A percentile compares a stretch with the other conserved stretches of the same genome.
Conservation (phyloP, 2,888 invertebrate species). For the Alloplasta piceator region DNA sequence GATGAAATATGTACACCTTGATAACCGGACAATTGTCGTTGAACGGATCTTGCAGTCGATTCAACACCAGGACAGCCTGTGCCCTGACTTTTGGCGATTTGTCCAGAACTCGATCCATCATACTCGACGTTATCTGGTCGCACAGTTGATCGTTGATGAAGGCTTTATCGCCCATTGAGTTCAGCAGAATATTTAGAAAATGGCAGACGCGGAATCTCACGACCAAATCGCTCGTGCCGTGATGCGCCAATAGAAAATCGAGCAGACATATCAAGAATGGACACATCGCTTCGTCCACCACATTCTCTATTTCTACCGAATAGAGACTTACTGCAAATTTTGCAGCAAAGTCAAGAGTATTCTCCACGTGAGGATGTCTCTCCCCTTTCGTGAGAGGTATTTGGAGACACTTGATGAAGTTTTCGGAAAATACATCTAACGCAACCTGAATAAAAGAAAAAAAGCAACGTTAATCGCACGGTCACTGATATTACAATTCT, state of each 20-base stretch:
- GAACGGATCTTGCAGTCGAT: constrained; percentile 91
- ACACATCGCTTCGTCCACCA: constrained; percentile 83
- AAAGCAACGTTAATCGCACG: too few relatives aligned
- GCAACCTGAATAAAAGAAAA: constrained; percentile 81
- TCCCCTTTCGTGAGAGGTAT: neutral
- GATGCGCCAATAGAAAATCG: constrained; percentile 86
- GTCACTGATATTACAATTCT: too few relatives aligned
- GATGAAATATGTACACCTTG: constrained; percentile 88
- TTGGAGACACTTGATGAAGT: constrained; percentile 54
- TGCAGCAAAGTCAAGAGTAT: constrained; percentile 89
- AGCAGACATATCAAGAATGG: constrained; percentile 86
- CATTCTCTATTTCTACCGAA: constrained; percentile 70
- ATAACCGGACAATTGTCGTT: constrained; percentile 91
- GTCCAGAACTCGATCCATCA: constrained; percentile 89
- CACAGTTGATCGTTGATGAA: constrained; percentile 91
- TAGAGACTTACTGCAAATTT: constrained; percentile 88
- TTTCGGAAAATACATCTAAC: constrained; percentile 86
- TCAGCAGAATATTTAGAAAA: constrained; percentile 90
- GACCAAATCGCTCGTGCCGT: constrained; percentile 84
- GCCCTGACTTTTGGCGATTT: constrained; percentile 90
- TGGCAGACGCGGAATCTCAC: constrained; percentile 91
- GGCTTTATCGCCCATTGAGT: constrained; percentile 90
- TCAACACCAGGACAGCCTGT: constrained; percentile 91
- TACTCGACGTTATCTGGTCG: constrained; percentile 88
- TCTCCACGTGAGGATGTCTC: constrained; percentile 85